Conservation (phyloP, 2,888 invertebrate genomes). For the Andrena haemorrhoa region DNA sequence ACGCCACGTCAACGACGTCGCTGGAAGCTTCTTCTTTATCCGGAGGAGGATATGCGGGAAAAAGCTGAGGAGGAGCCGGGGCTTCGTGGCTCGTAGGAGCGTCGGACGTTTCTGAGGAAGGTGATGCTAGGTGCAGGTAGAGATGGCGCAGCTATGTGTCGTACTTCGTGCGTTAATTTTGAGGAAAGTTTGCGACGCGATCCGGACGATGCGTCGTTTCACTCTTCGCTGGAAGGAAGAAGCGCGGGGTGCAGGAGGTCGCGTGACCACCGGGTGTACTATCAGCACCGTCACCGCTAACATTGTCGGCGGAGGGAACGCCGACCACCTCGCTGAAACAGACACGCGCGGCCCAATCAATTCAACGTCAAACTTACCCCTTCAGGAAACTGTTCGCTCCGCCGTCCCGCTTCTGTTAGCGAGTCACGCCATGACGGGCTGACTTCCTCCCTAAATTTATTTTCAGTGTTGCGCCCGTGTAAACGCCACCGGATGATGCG, state of each 20-base stretch:
- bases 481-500: slow-evolving; percentile 48
- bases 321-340: slow-evolving; percentile 55
- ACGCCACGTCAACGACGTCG: slow-evolving; percentile 68
- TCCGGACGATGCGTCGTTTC: slow-evolving; percentile 64
- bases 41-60: slow-evolving; percentile 50
- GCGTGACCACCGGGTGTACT: slow-evolving; percentile 69
- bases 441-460: slow-evolving; percentile 77
- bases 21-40: slow-evolving; percentile 72
- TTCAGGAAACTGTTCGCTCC: slow-evolving; percentile 67
- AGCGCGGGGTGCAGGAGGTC: slow-evolving; percentile 41
- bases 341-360: slow-evolving; percentile 79
- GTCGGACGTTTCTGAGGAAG: slow-evolving; percentile 30
- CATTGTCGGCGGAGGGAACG: slow-evolving; percentile 45
- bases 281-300: slow-evolving; percentile 60
- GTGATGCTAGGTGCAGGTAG: slow-evolving; percentile 33
- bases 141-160: slow-evolving; percentile 54
- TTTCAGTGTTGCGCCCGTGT: slow-evolving; percentile 71
- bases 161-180: slow-evolving; percentile 43
- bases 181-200: slow-evolving; percentile 57
- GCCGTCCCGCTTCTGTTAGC: slow-evolving; percentile 60
- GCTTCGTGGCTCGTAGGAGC: background rate
- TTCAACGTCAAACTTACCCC: slow-evolving; percentile 80
- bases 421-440: slow-evolving; percentile 80
- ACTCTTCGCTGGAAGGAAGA: slow-evolving; percentile 44
- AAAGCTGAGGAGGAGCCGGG: background rate